Percentiles rank a stretch among this genome's conserved stretches.
Evolutionary conservation across 1,140 invertebrate genomes (phyloP).

Genomic region (Penaeus chinensis): DNA sequence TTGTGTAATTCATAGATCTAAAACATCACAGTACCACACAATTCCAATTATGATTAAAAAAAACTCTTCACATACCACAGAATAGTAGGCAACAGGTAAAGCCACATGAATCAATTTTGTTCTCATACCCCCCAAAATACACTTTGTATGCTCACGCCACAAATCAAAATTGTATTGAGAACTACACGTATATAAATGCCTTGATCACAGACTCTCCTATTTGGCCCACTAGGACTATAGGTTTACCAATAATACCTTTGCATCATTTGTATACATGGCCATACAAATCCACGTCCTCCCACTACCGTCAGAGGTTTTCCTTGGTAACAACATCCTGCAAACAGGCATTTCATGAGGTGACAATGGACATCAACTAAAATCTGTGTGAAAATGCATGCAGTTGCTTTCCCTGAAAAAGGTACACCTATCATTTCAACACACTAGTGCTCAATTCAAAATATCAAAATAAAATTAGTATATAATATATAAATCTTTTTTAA

Average conservation of each 20-base stretch:
- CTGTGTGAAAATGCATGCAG: slow-evolving; percentile 18
- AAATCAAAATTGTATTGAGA: not conserved
- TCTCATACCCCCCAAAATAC: no score
- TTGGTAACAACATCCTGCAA: slow-evolving; percentile 83
- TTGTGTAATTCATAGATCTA: not conserved
- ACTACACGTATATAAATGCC: slow-evolving; percentile 4
- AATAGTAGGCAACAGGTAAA: no score
- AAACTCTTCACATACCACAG: no score
- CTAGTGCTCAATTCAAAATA: no score
- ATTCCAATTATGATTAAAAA: no score
- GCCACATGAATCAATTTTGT: no score
- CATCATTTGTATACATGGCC: slow-evolving; percentile 92
- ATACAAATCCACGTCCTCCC: slow-evolving; percentile 95
- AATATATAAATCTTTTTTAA: no score
- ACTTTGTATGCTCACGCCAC: no score
- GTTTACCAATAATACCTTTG: slow-evolving; percentile 72
- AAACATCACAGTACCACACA: no score
- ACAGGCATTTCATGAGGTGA: slow-evolving; percentile 25
- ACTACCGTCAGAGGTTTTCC: slow-evolving; percentile 90
- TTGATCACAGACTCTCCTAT: slow-evolving; percentile 31
- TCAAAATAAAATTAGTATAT: no score
- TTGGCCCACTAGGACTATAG: not conserved
- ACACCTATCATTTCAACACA: no score
- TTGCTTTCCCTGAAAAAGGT: not conserved
- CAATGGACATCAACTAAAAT: slow-evolving; percentile 4